Conservation (phyloP, 2,113 vertebrate genomes). For the Ptychochromis oligacanthus region DNA sequence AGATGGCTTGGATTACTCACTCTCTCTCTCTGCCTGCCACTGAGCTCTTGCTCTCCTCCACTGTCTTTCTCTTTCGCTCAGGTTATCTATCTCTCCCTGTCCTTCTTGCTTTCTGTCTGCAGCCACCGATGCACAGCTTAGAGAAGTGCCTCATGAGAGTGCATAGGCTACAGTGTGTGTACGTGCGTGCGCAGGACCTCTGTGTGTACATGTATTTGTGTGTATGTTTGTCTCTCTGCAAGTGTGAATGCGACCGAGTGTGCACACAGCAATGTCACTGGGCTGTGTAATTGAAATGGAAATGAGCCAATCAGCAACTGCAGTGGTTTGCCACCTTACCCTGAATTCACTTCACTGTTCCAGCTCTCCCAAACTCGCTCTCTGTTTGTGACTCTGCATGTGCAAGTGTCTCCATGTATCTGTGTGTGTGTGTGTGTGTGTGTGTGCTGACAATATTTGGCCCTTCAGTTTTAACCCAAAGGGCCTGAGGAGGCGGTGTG, state of each 20-base stretch:
- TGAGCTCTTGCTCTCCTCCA: conserved; percentile 34
- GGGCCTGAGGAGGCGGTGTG: conserved; percentile 70
- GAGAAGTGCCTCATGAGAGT: conserved; percentile 82
- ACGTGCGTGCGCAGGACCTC: background rate
- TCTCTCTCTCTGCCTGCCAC: conserved; percentile 39
- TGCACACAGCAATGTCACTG: conserved; percentile 81
- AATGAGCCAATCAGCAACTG: conserved; percentile 84
- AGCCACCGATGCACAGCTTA: conserved; percentile 72
- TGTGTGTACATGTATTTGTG: conserved; percentile 4
- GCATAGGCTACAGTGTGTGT: conserved; percentile 74
- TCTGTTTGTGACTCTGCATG: conserved; percentile 53
- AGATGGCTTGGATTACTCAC: conserved; percentile 46
- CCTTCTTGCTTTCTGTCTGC: conserved; percentile 58
- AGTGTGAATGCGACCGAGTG: conserved; percentile 40
- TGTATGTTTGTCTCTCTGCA: conserved; percentile 23
- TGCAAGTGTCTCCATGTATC: background rate
- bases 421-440: conserved; percentile 8
- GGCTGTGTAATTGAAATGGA: conserved; percentile 94
- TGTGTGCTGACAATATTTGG: conserved; percentile 74
- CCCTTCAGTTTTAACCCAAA: conserved; percentile 60
- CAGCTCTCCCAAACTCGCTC: conserved; percentile 48
- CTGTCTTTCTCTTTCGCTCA: conserved; percentile 52
- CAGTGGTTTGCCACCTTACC: conserved; percentile 80
- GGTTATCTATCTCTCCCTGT: conserved; percentile 59
- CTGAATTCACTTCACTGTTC: conserved; percentile 73